Evolutionary conservation across 2,797 vertebrate genomes (phyloP), one percentile per base, ranked within the genome.

Genomic region (Natrix natrix): DNA sequence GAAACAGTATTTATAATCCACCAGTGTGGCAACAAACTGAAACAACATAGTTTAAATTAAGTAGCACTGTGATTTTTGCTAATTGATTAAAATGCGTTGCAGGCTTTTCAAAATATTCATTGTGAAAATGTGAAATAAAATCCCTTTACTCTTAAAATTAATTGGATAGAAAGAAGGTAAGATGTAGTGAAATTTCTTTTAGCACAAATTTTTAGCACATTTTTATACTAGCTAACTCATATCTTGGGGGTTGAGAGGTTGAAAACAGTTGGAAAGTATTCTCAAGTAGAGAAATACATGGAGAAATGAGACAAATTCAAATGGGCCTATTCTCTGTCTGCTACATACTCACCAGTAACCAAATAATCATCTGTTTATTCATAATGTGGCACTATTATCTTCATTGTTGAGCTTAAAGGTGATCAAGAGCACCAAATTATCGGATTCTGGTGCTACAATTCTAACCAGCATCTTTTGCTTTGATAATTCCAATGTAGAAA

Each of bases 371-470:
- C 95, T 94, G 8, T 11, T 61, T 61, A 61, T 61, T 61, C 24
- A 26, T 61, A 96, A 95, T 91, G 94, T 93, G 91, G 63, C 94
- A 95, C 95, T 89, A 88, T 95, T 96, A 95, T 95, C 96, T 94
- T 96, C 94, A 96, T 89, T 97, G 94, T 91, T 89, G 14, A 91
- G 94, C 92, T 95, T 95, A 94, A 96, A 94, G 22, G 93, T 95
- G 95, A 97, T 95, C 91, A 87, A 63, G 87, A 95, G 93, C 86
- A 94, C 92, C 91, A 55, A 95, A 95, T 96, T 95, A 94, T 86
- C 90, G 94, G 94, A 91, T 96, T 94, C 91, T 91, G 91, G 92
- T 69, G 93, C 91, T 89, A 54, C 37, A 78, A 94, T 91, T 61
- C 57, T 94, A 56, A 94, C 94, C 37, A 94, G 91, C 86, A 91